phyloP scores from a whole-genome alignment of 2,888 invertebrate genomes.

The Scaptomyza flava region DNA sequence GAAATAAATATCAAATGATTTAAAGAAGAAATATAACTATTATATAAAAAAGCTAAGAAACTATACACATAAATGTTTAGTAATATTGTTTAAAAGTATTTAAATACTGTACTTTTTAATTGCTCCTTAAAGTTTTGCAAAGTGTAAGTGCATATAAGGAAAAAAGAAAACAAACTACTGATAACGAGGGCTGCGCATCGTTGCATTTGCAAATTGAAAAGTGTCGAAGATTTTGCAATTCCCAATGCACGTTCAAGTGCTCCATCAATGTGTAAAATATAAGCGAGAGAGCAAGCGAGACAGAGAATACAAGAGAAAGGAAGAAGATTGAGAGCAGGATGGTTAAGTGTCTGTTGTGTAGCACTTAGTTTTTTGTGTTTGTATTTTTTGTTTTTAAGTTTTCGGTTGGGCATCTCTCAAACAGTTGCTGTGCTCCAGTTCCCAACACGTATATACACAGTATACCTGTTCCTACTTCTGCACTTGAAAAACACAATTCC shows the following conservation, averaged over 20 bases:
- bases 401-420: slow-evolving; percentile 12
- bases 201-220: slow-evolving; percentile 59
- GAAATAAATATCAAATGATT: no score
- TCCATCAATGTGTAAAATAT: background rate
- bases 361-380: slow-evolving; percentile 21
- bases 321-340: no score
- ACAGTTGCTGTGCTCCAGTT: slow-evolving; percentile 3
- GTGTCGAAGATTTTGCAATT: slow-evolving; percentile 53
- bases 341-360: slow-evolving; percentile 9
- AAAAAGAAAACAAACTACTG: slow-evolving; percentile 9
- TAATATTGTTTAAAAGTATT: no score
- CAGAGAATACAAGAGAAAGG: background rate
- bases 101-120: no score
- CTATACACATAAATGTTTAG: no score
- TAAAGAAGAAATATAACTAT: no score
- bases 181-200: slow-evolving; percentile 39
- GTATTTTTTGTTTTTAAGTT: background rate
- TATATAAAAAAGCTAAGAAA: no score
- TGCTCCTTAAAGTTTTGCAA: background rate
- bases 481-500: slow-evolving; percentile 10
- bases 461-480: slow-evolving; percentile 4
- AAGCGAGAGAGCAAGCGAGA: background rate
- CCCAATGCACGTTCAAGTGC: slow-evolving; percentile 40
- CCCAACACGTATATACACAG: background rate
- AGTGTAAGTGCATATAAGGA: slow-evolving; percentile 29